These are phyloP conservation scores for Andricus grossulariae DNA, from an alignment of 1,140 invertebrate species.

Conservation along the genomic window DNA sequence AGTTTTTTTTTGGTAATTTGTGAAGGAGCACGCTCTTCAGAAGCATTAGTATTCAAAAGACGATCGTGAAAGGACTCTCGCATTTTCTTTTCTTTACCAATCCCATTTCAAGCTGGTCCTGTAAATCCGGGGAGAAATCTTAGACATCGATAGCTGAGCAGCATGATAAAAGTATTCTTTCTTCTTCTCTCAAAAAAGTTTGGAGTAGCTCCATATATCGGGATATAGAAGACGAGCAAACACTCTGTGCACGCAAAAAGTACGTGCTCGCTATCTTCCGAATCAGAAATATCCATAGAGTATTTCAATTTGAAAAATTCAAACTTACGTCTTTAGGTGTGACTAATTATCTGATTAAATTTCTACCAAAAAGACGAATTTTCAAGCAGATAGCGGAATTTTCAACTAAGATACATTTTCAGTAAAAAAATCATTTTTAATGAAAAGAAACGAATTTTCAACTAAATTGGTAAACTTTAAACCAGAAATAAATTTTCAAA, in stretches of 20 bases:
- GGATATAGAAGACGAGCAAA: conserved; percentile 9
- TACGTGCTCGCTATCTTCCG: conserved; percentile 9
- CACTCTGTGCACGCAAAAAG: conserved; percentile 5
- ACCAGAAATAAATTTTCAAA: no score
- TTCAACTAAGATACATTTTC: no score
- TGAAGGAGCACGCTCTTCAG: neutral
- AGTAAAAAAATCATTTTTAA: no score
- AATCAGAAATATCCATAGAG: conserved; percentile 1
- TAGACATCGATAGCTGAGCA: conserved; percentile 10
- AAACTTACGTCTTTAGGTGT: neutral
- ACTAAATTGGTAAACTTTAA: no score
- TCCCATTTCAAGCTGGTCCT: neutral
- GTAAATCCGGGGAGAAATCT: conserved; percentile 25
- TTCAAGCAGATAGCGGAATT: no score
- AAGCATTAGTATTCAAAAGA: conserved; percentile 8
- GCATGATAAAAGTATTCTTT: conserved; percentile 29
- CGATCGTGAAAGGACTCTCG: neutral
- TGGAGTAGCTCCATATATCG: conserved; percentile 5
- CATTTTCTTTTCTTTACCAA: conserved; percentile 1
- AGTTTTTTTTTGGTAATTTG: neutral
- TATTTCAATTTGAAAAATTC: neutral
- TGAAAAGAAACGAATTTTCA: no score
- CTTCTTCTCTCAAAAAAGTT: neutral
- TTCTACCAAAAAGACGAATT: no score
- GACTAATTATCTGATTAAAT: neutral